Percentiles rank a stretch among this genome's conserved stretches.
These are phyloP conservation scores for Parasteatoda lunata DNA, from an alignment of 2,888 invertebrate genomes.

Conservation along the genomic window DNA sequence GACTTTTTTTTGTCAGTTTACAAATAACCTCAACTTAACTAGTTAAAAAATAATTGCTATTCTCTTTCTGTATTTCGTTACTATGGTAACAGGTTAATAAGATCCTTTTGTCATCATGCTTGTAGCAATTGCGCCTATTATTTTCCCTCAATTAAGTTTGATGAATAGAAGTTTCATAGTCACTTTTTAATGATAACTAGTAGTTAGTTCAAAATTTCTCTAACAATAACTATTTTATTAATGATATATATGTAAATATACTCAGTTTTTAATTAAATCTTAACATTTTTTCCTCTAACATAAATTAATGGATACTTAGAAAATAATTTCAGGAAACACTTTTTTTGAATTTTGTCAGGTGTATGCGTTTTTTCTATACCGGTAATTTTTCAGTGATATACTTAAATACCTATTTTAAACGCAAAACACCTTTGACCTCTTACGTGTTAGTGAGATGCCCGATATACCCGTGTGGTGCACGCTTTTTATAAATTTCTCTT, in stretches of 20 bases:
- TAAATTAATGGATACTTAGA: not conserved
- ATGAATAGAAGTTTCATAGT: no score
- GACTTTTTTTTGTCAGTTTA: no score
- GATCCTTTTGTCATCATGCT: no score
- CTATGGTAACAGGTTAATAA: no score
- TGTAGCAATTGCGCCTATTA: no score
- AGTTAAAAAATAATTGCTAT: no score
- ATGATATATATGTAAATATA: not conserved
- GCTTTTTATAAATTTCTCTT: not conserved
- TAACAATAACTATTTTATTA: not conserved
- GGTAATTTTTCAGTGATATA: constrained; percentile 44
- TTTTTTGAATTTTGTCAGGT: constrained; percentile 29
- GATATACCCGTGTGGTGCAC: not conserved
- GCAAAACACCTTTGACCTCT: constrained; percentile 28
- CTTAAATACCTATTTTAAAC: constrained; percentile 42
- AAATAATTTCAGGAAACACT: constrained; percentile 11
- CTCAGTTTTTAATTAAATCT: not conserved
- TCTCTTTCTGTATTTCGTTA: no score
- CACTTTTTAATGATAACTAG: no score
- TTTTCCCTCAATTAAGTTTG: no score
- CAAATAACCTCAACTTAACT: no score
- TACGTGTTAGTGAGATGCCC: constrained; percentile 16
- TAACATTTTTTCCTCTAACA: constrained; percentile 1
- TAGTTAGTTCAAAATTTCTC: no score
- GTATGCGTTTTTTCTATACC: constrained; percentile 32